These are phyloP conservation scores for Corythornis madagascariensis DNA, from an alignment of 2,113 vertebrate genomes.

Conservation along the genomic window DNA sequence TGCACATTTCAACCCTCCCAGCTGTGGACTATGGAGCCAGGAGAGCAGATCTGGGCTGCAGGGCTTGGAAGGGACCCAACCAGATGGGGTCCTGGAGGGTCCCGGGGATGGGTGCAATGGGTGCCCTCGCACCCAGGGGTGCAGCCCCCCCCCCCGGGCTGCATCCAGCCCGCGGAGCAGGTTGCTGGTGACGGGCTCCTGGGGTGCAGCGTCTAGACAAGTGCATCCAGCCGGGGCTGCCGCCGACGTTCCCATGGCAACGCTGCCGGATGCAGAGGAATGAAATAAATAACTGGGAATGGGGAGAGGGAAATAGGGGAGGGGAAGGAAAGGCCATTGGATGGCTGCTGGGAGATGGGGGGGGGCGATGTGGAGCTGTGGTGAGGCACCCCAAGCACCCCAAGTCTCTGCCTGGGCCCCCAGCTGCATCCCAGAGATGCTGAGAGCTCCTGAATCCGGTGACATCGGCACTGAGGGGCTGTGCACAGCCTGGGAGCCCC, in stretches of 20 bases:
- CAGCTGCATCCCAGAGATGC: background rate
- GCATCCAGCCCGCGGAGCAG: background rate
- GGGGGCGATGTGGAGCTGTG: background rate
- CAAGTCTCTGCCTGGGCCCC: background rate
- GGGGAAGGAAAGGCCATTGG: background rate
- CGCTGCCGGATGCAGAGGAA: slow-evolving; percentile 43
- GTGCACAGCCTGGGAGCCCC: accelerated
- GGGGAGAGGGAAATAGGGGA: accelerated
- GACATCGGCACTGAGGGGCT: accelerated
- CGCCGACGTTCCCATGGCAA: slow-evolving; percentile 71
- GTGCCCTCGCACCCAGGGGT: background rate
- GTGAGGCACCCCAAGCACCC: accelerated
- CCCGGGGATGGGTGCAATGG: background rate
- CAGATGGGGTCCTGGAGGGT: accelerated
- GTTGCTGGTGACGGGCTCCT: background rate
- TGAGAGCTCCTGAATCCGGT: background rate
- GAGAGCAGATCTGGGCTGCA: background rate
- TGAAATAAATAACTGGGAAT: slow-evolving; percentile 42
- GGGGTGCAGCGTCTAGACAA: slow-evolving; percentile 39
- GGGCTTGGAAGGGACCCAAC: background rate
- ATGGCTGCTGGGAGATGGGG: background rate
- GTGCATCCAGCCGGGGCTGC: slow-evolving; percentile 48
- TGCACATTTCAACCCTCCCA: too few relatives aligned
- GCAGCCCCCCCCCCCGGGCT: background rate
- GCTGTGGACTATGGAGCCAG: background rate